These are phyloP conservation scores for Chrysocyon brachyurus DNA, from an alignment of 2,797 vertebrate species.

Conservation along the genomic window DNA sequence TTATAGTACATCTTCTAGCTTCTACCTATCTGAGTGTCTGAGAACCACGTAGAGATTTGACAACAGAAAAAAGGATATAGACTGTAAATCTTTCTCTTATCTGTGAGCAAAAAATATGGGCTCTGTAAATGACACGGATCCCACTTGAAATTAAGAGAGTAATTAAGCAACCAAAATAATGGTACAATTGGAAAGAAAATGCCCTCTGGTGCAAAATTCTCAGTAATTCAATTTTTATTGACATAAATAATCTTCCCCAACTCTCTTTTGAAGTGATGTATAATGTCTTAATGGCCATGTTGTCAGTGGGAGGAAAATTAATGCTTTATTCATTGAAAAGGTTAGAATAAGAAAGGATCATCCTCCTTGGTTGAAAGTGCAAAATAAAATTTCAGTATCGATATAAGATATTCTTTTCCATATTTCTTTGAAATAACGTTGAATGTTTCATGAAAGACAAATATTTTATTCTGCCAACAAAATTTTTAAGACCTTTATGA, in stretches of 20 bases:
- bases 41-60: background rate
- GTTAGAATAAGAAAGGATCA: slow-evolving; percentile 46
- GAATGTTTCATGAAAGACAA: slow-evolving; percentile 39
- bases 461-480: slow-evolving; percentile 8
- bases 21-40: background rate
- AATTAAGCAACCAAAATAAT: slow-evolving; percentile 78
- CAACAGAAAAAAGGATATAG: background rate
- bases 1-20: slow-evolving; percentile 11
- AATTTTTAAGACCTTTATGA: background rate
- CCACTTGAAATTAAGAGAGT: slow-evolving; percentile 62
- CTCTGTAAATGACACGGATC: background rate
- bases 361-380: background rate
- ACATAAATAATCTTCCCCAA: slow-evolving; percentile 48
- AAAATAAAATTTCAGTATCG: slow-evolving; percentile 21
- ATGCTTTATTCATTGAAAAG: slow-evolving; percentile 51
- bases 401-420: slow-evolving; percentile 22
- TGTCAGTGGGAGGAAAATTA: slow-evolving; percentile 59
- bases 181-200: slow-evolving; percentile 53
- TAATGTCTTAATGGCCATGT: slow-evolving; percentile 37
- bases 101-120: slow-evolving; percentile 12
- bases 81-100: background rate
- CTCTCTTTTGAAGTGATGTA: slow-evolving; percentile 58
- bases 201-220: slow-evolving; percentile 70
- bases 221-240: slow-evolving; percentile 72
- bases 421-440: slow-evolving; percentile 68